Base-by-base conservation (phyloP, 1,140 invertebrate genomes). In the Chymomyza costata region DNA sequence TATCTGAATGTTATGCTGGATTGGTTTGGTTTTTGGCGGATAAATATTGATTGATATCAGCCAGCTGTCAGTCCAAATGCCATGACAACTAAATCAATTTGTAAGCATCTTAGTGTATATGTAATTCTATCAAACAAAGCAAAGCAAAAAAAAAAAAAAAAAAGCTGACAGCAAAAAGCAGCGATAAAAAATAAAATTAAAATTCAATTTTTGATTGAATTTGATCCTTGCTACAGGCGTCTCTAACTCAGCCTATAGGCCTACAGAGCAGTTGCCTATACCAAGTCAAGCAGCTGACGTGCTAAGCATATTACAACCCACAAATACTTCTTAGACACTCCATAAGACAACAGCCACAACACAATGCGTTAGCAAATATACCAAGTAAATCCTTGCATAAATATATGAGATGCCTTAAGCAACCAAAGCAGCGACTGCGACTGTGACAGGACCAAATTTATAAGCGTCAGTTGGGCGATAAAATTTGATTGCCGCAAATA, bases 401-500 rank as follows among this genome's bases (percentile, higher is more conserved):
- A 71, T 71, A 28, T 6, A 67, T 71, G 68, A 57, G 57, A 10
- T 37, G 44, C 51, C 13, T 19, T 25, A 5, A 8, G 3, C 21
- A 34, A 34, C 5, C 25, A 28, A 28, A 28, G 25, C 25, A 28
- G 10, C 8, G 21, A 3, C 21, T 37, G 19, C 60, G 32, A 62
- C 13, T 65, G 48, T 71, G 63, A 71, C 68, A 71, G 68, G 40
- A 35, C 39, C 37, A 59, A 73, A 73, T 73, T 73, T 73, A 73
- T 73, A 73, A 73, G 68, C 68, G 69, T 73, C 68, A 67, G 68
- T 64, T 73, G 68, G 58, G 68, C 61, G 58, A 73, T 73, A 73
- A 73, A 73, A 73, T 67, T 73, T 73, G 68, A 73, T 73, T 73
- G 68, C 63, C 53, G 59, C 68, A 71, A 71, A 71, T 71, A 71